Conservation (phyloP, 2,797 vertebrate species). For the Staurois parvus region DNA sequence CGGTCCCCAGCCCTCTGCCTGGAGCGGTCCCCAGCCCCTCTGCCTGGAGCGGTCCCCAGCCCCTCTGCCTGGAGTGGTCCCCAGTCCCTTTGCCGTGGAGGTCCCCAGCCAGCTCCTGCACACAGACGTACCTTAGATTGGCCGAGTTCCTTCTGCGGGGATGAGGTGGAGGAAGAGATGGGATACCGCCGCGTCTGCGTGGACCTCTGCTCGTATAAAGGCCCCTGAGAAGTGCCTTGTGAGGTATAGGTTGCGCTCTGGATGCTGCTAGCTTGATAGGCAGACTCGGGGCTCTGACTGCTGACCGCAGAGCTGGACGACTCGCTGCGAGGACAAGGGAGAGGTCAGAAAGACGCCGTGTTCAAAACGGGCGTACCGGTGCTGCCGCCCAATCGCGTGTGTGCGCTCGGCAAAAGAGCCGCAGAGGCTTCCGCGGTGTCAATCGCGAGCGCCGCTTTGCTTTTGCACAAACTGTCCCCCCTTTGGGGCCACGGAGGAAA, state of each 20-base stretch:
- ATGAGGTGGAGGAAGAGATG: constrained; percentile 88
- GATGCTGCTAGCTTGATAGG: constrained; percentile 81
- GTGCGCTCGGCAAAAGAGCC: constrained; percentile 4
- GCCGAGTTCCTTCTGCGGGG: constrained; percentile 95
- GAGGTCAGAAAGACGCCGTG: neutral
- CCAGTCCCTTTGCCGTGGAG: no score
- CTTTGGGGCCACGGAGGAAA: constrained; percentile 74
- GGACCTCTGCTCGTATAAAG: constrained; percentile 93
- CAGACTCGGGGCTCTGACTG: constrained; percentile 87
- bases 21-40: rapidly evolving
- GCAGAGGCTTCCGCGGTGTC: neutral
- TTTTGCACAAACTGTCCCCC: constrained; percentile 82
- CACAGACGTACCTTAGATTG: constrained; percentile 84
- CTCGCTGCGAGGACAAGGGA: constrained; percentile 77
- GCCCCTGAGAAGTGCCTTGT: constrained; percentile 86
- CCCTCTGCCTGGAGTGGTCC: rapidly evolving
- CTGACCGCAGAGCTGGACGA: constrained; percentile 85
- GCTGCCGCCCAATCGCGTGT: neutral
- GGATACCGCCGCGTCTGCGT: constrained; percentile 91
- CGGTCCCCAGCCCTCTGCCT: no score
- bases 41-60: rapidly evolving
- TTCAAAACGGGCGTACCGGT: neutral
- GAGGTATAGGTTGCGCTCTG: constrained; percentile 81
- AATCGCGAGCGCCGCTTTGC: constrained; percentile 12
- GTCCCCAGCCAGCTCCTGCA: no score